These are phyloP conservation scores for Isurus oxyrinchus DNA, from an alignment of 2,113 vertebrate species.

Conservation along the genomic window DNA sequence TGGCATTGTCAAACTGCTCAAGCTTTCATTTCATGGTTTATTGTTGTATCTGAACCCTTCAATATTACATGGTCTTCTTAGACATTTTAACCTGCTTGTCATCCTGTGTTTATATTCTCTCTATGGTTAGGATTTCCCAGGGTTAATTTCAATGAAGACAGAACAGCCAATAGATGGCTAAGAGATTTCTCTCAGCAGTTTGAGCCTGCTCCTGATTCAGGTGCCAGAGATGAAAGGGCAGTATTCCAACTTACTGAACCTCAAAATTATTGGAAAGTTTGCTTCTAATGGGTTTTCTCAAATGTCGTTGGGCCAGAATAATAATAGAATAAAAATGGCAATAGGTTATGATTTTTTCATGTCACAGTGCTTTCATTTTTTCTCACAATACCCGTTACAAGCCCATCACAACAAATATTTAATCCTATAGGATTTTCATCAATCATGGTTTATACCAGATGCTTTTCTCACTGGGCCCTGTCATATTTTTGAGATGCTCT, in stretches of 20 bases:
- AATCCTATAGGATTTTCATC: conserved; percentile 3
- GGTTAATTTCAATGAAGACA: background rate
- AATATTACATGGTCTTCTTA: background rate
- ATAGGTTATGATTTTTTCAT: conserved; percentile 9
- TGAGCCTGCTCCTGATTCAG: background rate
- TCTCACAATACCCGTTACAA: conserved; percentile 27
- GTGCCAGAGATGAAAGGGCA: background rate
- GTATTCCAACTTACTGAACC: background rate
- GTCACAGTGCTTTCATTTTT: conserved; percentile 24
- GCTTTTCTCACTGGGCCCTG: conserved; percentile 16
- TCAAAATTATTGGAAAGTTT: background rate
- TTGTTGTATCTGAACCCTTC: background rate
- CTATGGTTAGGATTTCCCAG: background rate
- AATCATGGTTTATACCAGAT: conserved; percentile 14
- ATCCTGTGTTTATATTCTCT: background rate
- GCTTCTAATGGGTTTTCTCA: background rate
- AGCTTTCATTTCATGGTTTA: background rate
- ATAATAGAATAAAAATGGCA: background rate
- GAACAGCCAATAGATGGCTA: background rate
- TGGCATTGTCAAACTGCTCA: background rate
- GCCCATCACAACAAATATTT: conserved; percentile 14
- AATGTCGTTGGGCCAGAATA: background rate
- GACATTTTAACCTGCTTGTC: background rate
- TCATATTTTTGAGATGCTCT: conserved; percentile 15
- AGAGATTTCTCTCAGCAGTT: background rate